Evolutionary conservation across 2,113 vertebrate species (phyloP).

Genomic region (Globicephala melas): DNA sequence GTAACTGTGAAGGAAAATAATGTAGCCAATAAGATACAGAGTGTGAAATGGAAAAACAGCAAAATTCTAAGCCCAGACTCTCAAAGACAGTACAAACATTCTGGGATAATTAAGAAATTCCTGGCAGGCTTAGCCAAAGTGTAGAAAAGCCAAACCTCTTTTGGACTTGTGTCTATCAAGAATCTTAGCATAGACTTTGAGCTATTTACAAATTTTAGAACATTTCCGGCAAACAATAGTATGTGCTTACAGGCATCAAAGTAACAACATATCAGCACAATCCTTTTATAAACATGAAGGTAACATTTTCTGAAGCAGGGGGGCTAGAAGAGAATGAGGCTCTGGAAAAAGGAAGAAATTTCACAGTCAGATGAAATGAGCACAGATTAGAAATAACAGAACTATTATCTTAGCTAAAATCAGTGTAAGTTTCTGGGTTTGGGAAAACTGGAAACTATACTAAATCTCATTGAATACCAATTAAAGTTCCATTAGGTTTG

Average conservation of each 20-base stretch:
- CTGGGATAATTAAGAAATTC: not conserved
- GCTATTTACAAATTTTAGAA: conserved; percentile 26
- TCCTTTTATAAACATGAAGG: not conserved
- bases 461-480: not conserved
- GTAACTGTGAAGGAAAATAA: not conserved
- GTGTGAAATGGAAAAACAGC: not conserved
- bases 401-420: not conserved
- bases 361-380: not conserved
- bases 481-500: not conserved
- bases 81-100: not conserved
- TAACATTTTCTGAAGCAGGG: not conserved
- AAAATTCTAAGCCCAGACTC: not conserved
- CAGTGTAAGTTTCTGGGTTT: not conserved
- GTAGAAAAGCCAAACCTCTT: not conserved
- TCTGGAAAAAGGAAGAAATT: not conserved
- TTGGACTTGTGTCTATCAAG: not conserved
- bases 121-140: not conserved
- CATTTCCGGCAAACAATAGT: not conserved
- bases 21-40: not conserved
- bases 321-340: not conserved
- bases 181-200: not conserved
- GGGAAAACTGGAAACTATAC: not conserved
- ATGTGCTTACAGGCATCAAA: not conserved
- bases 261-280: not conserved
- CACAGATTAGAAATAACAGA: not conserved